Percentiles rank a stretch among this genome's conserved stretches.
Evolutionary conservation across 2,888 invertebrate species (phyloP).

Genomic region (Rhynchonema sp.): DNA sequence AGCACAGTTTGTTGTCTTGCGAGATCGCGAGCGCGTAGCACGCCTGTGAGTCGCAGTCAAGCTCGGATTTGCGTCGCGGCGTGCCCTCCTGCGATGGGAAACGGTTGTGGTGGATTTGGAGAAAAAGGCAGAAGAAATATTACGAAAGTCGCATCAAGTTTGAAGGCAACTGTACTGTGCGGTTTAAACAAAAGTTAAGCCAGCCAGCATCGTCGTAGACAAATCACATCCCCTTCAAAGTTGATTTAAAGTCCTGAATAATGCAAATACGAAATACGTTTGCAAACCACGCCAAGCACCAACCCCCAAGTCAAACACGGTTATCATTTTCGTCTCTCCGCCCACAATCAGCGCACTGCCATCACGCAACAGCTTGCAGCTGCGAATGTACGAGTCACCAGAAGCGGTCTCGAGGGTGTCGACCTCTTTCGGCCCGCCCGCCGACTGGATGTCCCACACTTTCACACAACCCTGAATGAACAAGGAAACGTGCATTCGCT

Average conservation of each 20-base stretch:
- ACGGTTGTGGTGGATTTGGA: background rate
- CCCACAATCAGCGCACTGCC: slow-evolving; percentile 84
- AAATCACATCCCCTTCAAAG: too few relatives aligned
- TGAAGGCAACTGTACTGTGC: too few relatives aligned
- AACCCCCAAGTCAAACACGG: slow-evolving; percentile 70
- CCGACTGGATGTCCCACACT: slow-evolving; percentile 53
- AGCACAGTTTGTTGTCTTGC: slow-evolving; percentile 86
- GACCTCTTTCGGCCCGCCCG: background rate
- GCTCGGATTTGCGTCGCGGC: slow-evolving; percentile 48
- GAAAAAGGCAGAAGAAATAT: background rate
- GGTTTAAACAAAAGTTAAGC: background rate
- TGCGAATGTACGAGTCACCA: slow-evolving; percentile 27
- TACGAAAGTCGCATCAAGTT: background rate
- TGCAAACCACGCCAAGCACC: too few relatives aligned
- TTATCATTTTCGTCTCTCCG: slow-evolving; percentile 80
- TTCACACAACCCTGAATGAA: slow-evolving; percentile 58
- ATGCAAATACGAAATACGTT: too few relatives aligned
- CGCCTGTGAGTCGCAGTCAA: slow-evolving; percentile 73
- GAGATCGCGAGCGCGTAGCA: slow-evolving; percentile 93
- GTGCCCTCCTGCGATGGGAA: background rate
- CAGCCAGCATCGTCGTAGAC: too few relatives aligned
- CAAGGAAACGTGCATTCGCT: too few relatives aligned
- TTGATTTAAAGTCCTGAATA: too few relatives aligned
- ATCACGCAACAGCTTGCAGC: slow-evolving; percentile 28
- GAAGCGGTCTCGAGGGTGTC: background rate